These are phyloP conservation scores for Drosophila truncata DNA, from an alignment of 1,140 invertebrate species.

Conservation along the genomic window DNA sequence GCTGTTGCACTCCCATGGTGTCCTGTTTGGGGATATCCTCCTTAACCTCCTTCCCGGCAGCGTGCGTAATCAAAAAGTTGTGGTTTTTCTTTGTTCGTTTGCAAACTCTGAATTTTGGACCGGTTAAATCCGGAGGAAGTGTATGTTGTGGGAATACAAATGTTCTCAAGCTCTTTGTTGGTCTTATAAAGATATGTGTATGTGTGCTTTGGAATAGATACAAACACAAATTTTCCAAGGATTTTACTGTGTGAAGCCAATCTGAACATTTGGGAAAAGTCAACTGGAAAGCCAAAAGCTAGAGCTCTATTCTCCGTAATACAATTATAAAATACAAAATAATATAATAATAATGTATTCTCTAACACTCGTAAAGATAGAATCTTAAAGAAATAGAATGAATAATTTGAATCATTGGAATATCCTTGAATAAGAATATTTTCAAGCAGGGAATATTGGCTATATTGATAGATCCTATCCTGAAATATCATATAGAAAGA, in stretches of 20 bases:
- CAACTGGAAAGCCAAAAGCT: background rate
- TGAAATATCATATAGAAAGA: background rate
- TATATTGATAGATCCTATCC: background rate
- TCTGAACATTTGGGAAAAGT: conserved; percentile 7
- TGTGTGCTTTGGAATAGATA: background rate
- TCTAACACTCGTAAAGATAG: too few relatives aligned
- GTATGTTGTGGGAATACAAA: background rate
- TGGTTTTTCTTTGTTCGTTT: conserved; percentile 44
- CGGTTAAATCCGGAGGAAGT: background rate
- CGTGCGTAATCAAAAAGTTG: conserved; percentile 71
- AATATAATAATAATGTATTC: too few relatives aligned
- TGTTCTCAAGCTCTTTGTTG: conserved; percentile 2
- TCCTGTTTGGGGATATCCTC: background rate
- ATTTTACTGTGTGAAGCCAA: background rate
- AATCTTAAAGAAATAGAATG: background rate
- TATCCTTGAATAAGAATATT: background rate
- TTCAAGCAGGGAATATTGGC: background rate
- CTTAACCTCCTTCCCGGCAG: conserved; percentile 38
- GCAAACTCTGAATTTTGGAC: conserved; percentile 39
- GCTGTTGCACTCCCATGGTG: background rate
- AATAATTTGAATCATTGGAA: background rate
- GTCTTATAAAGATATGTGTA: conserved; percentile 1
- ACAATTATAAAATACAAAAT: too few relatives aligned
- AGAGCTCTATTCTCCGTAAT: background rate
- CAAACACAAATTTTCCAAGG: background rate